Percentiles rank a stretch among this genome's conserved stretches.
Conservation (phyloP, 2,888 invertebrate genomes). For the Noctua comes region DNA sequence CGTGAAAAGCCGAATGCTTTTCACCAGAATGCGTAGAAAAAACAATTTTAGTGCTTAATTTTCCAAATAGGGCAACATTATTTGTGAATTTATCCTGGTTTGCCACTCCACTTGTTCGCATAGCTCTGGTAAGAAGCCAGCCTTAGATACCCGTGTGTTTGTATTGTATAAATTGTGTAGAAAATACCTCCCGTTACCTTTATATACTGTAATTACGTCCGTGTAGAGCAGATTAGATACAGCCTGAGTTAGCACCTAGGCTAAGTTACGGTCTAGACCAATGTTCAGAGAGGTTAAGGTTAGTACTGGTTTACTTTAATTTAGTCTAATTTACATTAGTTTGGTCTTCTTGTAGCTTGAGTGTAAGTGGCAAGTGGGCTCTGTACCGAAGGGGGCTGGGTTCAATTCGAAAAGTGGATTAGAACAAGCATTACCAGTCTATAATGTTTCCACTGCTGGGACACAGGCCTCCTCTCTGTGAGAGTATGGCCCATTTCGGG, state of each 20-base stretch:
- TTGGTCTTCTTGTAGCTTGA: background rate
- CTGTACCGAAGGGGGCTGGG: background rate
- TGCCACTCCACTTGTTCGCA: no score
- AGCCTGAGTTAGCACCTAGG: background rate
- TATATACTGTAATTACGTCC: conserved; percentile 48
- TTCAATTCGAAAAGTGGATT: background rate
- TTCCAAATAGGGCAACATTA: background rate
- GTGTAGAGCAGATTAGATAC: conserved; percentile 49
- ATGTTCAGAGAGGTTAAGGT: conserved; percentile 9
- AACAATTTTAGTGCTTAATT: background rate
- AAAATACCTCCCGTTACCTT: conserved; percentile 48
- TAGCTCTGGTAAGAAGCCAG: background rate
- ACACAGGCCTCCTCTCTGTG: background rate
- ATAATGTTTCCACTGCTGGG: background rate
- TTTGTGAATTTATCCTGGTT: background rate
- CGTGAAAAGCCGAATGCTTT: background rate
- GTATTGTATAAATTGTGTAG: conserved; percentile 30
- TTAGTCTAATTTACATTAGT: conserved; percentile 6
- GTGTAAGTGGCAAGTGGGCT: background rate
- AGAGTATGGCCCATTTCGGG: background rate
- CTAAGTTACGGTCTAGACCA: conserved; percentile 10
- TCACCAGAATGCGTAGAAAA: background rate
- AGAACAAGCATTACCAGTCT: background rate
- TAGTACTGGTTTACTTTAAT: background rate
- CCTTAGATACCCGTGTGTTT: background rate